Conservation (phyloP, 2,888 invertebrate species). For the Fragum fragum region DNA sequence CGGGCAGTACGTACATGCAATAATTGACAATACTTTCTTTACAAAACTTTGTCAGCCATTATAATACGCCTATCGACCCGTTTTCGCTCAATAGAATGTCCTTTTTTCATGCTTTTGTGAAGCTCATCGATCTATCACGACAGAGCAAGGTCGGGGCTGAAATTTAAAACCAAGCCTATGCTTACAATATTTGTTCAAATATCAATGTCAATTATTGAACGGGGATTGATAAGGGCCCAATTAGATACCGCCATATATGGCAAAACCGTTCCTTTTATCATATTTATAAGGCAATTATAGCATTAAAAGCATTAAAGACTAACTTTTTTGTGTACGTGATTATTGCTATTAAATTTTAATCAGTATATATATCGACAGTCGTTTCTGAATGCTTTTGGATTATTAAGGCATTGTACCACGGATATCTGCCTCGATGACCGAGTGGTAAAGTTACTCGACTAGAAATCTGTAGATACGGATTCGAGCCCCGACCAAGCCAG, state of each 20-base stretch:
- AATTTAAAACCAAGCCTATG: conserved; percentile 53
- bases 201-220: conserved; percentile 24
- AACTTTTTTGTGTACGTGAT: neutral
- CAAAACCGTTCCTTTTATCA: neutral
- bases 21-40: conserved; percentile 36
- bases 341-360: too few relatives aligned
- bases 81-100: conserved; percentile 49
- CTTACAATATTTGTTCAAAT: conserved; percentile 23
- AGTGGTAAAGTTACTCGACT: too few relatives aligned
- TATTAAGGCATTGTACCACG: too few relatives aligned
- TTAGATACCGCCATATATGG: conserved; percentile 10
- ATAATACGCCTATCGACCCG: conserved; percentile 48
- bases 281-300: neutral
- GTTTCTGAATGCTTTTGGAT: too few relatives aligned
- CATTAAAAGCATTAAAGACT: neutral
- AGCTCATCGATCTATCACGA: conserved; percentile 38
- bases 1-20: conserved; percentile 34
- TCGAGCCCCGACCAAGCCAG: too few relatives aligned
- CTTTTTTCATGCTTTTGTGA: conserved; percentile 47
- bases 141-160: conserved; percentile 54
- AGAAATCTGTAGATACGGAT: too few relatives aligned
- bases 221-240: conserved; percentile 10
- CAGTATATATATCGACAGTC: too few relatives aligned
- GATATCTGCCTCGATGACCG: too few relatives aligned
- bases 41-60: conserved; percentile 45